Evolutionary conservation across 2,888 invertebrate species (phyloP), one percentile per base, ranked within the genome.

Genomic region (Scaptomyza polygonia): DNA sequence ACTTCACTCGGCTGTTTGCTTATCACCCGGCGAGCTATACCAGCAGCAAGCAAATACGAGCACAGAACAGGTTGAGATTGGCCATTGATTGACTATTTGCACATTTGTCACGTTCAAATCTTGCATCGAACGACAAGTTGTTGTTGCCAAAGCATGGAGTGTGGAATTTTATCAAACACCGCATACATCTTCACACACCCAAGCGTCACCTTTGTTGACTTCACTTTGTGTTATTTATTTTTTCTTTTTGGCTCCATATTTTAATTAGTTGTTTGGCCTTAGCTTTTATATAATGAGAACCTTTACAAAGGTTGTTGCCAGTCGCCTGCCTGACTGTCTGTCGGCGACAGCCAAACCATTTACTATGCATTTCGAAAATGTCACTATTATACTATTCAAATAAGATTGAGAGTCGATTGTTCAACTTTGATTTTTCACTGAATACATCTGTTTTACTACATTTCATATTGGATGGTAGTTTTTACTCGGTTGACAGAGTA

Each of bases 11-110:
- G 40, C 48, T 82, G 88, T 87, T 87, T 87, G 67, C 88, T 77
- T 77, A 82, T 83, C 86, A 83, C 88, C 83, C 83, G 70, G 66
- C 36, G 47, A 55, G 57, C 55, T 48, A 45, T 18, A 36, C 75
- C 74, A 70, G 64, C 62, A 63, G 39, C 63, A 39, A 44, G 21
- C 32, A 54, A 27, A 16, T 30, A 14, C 48, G 40, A 51, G 32
- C 36, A 40, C 36, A 69, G 54, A 49, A 67, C 36, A 43, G 3
- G 14, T 27, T 29, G 16, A 55, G 61, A 72, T 68, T 57, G 59
- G 53, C 69, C 32, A 66, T 72, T 77, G 72, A 77, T 66, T 66
- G 75, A 64, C 67, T 85, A 79, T 82, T 85, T 82, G 79, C 83
- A 66, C 71, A 79, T 67, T 73, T 69, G 77, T 62, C 82, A 79